Percentiles rank a stretch among this genome's conserved stretches.
Conservation (phyloP, 53 echinoderm and acorn worm genomes). For the Paracentrotus lividus region DNA sequence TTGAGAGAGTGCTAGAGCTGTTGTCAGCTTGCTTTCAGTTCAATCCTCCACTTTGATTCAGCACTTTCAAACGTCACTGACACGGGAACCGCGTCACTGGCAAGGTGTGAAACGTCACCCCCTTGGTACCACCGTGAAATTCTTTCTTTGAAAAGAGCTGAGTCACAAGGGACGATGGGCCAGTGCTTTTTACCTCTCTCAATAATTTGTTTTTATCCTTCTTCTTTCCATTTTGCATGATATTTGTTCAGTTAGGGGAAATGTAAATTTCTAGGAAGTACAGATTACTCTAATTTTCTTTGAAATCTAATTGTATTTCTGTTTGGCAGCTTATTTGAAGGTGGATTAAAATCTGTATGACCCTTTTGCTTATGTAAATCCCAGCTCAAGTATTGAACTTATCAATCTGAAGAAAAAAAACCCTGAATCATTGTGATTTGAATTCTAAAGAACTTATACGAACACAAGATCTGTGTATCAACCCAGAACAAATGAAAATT, state of each 20-base stretch:
- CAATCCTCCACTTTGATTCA: slow-evolving; percentile 30
- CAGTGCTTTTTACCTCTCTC: not conserved
- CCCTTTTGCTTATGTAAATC: not conserved
- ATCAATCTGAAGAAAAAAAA: too few relatives aligned
- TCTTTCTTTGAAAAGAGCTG: slow-evolving; percentile 51
- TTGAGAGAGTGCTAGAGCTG: not conserved
- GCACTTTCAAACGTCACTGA: slow-evolving; percentile 50
- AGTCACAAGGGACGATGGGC: slow-evolving; percentile 28
- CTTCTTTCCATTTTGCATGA: not conserved
- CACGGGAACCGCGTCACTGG: slow-evolving; percentile 36
- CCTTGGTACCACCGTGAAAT: slow-evolving; percentile 18
- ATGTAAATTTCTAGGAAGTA: not conserved
- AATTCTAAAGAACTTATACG: too few relatives aligned
- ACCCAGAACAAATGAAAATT: not conserved
- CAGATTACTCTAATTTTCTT: not conserved
- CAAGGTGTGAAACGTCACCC: slow-evolving; percentile 34
- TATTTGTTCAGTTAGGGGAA: not conserved
- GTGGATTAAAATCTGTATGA: not conserved
- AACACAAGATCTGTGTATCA: too few relatives aligned
- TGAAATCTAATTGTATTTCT: slow-evolving; percentile 34
- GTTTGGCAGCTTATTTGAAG: slow-evolving; percentile 1
- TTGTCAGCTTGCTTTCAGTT: not conserved
- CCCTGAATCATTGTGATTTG: too few relatives aligned
- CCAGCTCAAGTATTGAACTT: not conserved
- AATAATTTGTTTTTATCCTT: not conserved